A percentile compares a stretch with the other conserved stretches of the same genome.
Evolutionary conservation across 2,797 vertebrate genomes (phyloP).

Genomic region (Chromis chromis): DNA sequence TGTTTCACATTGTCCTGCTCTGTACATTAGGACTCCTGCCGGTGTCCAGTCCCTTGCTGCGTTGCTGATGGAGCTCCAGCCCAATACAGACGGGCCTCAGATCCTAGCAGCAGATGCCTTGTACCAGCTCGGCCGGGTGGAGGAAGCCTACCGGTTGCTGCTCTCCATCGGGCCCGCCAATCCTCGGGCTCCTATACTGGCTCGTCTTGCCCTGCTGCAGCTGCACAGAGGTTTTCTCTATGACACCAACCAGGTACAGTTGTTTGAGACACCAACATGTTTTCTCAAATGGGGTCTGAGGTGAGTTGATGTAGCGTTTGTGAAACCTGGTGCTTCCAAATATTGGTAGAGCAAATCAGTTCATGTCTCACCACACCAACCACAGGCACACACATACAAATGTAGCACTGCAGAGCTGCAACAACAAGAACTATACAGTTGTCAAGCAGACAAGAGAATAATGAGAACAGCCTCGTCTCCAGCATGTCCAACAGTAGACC

Average conservation of each 20-base stretch:
- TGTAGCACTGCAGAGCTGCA: not conserved
- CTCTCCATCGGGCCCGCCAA: slow-evolving; percentile 82
- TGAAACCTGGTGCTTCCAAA: not conserved
- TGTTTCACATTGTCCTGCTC: not conserved
- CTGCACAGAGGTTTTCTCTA: slow-evolving; percentile 90
- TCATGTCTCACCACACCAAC: not conserved
- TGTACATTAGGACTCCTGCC: slow-evolving; percentile 81
- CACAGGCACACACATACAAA: not conserved
- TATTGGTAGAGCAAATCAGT: not conserved
- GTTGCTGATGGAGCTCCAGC: slow-evolving; percentile 90
- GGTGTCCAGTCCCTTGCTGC: slow-evolving; percentile 90
- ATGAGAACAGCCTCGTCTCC: no score
- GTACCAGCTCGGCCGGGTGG: slow-evolving; percentile 88
- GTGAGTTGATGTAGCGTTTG: not conserved
- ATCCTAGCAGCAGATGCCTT: slow-evolving; percentile 92
- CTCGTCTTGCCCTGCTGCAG: slow-evolving; percentile 91
- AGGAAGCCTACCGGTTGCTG: slow-evolving; percentile 91
- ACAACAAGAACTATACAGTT: no score
- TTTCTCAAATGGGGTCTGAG: not conserved
- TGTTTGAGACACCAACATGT: not conserved
- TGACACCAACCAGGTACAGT: slow-evolving; percentile 91
- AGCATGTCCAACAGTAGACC: no score
- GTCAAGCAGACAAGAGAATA: no score
- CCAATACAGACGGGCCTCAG: slow-evolving; percentile 79
- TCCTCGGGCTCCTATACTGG: slow-evolving; percentile 86